Evolutionary conservation across 2,113 vertebrate genomes (phyloP).

Genomic region (Gulo gulo): DNA sequence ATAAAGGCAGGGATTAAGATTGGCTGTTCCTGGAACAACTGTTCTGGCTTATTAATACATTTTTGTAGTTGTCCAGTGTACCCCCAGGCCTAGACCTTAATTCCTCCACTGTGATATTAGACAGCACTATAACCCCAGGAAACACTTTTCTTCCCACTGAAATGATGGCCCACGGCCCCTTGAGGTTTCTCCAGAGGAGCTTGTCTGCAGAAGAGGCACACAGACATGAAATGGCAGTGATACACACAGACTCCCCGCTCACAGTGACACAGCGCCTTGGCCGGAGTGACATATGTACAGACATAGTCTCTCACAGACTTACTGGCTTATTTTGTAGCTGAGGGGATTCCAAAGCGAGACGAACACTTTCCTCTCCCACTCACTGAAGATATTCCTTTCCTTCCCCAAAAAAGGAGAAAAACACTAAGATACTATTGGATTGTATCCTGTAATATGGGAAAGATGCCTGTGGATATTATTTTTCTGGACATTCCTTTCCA

Average conservation of each 20-base stretch:
- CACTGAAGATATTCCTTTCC: background rate
- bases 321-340: background rate
- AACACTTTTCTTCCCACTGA: background rate
- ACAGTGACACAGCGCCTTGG: background rate
- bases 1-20: conserved; percentile 75
- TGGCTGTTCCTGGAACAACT: conserved; percentile 63
- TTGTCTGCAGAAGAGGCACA: background rate
- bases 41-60: conserved; percentile 70
- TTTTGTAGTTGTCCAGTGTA: conserved; percentile 56
- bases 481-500: conserved; percentile 39
- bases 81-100: conserved; percentile 18
- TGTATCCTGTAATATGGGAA: conserved; percentile 29
- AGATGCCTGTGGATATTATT: conserved; percentile 52
- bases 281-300: background rate
- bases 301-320: background rate
- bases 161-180: background rate
- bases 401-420: background rate
- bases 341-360: background rate
- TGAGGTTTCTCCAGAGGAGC: background rate
- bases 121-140: background rate
- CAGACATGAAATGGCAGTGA: background rate
- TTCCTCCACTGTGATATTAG: background rate
- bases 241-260: background rate
- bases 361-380: background rate
- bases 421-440: conserved; percentile 4